phyloP scores from a whole-genome alignment of 2,113 vertebrate genomes.

The Trichechus manatus region DNA sequence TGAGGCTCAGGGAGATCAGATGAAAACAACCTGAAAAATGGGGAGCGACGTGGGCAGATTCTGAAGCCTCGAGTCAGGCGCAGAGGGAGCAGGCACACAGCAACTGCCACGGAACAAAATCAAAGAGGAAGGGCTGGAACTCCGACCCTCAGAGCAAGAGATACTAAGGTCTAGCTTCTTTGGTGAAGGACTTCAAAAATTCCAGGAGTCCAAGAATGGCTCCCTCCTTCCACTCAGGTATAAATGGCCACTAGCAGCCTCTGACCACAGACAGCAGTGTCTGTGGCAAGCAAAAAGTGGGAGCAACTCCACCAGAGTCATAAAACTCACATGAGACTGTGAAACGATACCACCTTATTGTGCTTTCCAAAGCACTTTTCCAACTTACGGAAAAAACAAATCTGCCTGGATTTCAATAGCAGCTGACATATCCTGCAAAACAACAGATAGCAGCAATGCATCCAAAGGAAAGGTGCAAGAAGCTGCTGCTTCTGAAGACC shows the following conservation, averaged over 20 bases:
- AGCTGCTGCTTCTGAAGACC: not conserved
- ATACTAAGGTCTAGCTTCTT: not conserved
- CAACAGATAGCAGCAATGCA: not conserved
- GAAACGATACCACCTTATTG: not conserved
- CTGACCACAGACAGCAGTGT: not conserved
- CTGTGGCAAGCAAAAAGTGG: not conserved
- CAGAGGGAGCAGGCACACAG: fast-evolving
- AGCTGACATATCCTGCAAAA: not conserved
- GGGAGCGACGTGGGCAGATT: fast-evolving
- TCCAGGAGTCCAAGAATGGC: not conserved
- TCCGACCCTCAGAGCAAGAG: not conserved
- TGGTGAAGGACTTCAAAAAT: not conserved
- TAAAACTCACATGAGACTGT: not conserved
- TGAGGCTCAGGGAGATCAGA: not conserved
- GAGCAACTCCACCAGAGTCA: not conserved
- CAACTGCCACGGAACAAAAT: not conserved
- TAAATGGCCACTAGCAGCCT: not conserved
- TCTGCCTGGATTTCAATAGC: not conserved
- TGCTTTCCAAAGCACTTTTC: not conserved
- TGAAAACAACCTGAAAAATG: not conserved
- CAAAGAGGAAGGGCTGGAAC: not conserved
- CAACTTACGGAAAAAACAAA: not conserved
- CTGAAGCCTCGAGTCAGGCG: not conserved
- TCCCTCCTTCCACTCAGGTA: not conserved
- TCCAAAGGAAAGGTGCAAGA: not conserved